Base-by-base conservation (phyloP, 2,888 invertebrate species). In the Tineola bisselliella region DNA sequence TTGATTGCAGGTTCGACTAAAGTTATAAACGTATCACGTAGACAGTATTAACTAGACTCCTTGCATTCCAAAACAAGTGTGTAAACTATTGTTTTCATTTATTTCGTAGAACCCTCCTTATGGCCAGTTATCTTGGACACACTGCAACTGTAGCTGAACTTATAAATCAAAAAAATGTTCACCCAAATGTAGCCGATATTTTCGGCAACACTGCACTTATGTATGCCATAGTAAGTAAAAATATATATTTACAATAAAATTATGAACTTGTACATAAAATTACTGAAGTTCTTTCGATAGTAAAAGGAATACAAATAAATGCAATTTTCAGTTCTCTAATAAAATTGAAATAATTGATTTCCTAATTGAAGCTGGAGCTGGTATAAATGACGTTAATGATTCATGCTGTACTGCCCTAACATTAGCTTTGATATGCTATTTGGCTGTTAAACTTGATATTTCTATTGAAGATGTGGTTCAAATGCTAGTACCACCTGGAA, bases 191-290 rank as follows among this genome's bases (percentile, higher is more conserved):
- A 13, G 69, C 84, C 1, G 90, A 90, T 67, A 69, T 73, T 11
- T 74, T 75, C 66, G 90, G 90, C 11, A 90, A 90, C 67, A 80
- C 84, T 10, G 87, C 83, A 12, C 54, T 90, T 10, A 87, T 89
- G 74, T 89, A 87, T 64, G 90, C 89, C n/a, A 68, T 79, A 8
- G 82, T 87, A 63, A 77, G 81, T 73, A n/a, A 17, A 25, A 25
- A 25, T 25, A 2, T 6, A 25, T 25, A 25, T 25, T 25, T 25
- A n/a, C n/a, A n/a, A n/a, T n/a, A n/a, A n/a, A n/a, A n/a, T n/a
- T n/a, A n/a, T n/a, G n/a, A n/a, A n/a, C n/a, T n/a, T n/a, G n/a
- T n/a, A n/a, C n/a, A n/a, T n/a, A n/a, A n/a, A n/a, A n/a, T n/a
- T n/a, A n/a, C n/a, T n/a, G n/a, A n/a, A n/a, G n/a, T n/a, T n/a